Percentiles rank a stretch among this genome's conserved stretches.
These are phyloP conservation scores for Corythornis vintsioides DNA, from an alignment of 2,113 vertebrate species.

Conservation along the genomic window DNA sequence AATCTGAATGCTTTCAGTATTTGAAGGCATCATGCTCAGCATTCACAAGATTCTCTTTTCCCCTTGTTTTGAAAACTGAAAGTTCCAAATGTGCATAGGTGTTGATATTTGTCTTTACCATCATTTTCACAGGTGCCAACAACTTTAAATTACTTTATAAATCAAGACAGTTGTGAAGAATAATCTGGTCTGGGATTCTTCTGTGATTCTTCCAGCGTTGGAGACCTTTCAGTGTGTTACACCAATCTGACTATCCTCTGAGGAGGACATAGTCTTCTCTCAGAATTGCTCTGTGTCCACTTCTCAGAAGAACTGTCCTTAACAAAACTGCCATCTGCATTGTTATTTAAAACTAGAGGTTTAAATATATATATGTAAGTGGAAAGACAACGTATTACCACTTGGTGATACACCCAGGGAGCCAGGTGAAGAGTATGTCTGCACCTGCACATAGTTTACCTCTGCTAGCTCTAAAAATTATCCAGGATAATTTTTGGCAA, in stretches of 20 bases:
- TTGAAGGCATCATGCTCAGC: background rate
- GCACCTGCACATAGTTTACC: background rate
- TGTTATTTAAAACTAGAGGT: background rate
- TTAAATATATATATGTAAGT: background rate
- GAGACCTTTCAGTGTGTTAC: background rate
- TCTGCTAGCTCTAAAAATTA: background rate
- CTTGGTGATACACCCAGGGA: background rate
- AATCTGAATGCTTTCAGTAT: background rate
- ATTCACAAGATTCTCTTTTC: background rate
- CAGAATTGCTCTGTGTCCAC: accelerated
- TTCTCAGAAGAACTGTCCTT: background rate
- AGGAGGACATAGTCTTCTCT: background rate
- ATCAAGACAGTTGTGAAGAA: background rate
- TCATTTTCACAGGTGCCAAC: background rate
- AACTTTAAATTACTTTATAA: background rate
- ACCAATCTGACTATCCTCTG: background rate
- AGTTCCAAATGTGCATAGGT: background rate
- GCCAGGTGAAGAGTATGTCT: background rate
- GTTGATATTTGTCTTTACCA: background rate
- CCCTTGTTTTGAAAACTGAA: background rate
- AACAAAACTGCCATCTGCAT: background rate
- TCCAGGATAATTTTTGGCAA: background rate
- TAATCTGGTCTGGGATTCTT: background rate
- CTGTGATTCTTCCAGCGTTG: background rate
- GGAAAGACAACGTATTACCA: background rate